Evolutionary conservation across 2,888 invertebrate species (phyloP).

Genomic region (Acanthosepion esculentum): DNA sequence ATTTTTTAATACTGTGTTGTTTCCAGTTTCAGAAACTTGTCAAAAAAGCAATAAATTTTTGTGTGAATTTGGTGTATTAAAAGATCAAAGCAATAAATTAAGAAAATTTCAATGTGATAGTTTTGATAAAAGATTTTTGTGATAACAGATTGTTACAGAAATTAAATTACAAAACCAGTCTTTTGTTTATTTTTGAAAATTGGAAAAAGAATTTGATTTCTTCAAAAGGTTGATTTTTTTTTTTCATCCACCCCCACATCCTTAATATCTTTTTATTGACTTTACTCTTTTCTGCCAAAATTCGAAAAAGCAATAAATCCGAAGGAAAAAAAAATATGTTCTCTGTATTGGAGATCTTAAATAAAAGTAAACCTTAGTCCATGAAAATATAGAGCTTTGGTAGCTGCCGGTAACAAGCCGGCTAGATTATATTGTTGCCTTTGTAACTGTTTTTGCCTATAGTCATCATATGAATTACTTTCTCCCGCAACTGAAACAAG

Average conservation of each 20-base stretch:
- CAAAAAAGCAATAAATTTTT: not conserved
- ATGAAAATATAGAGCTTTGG: not conserved
- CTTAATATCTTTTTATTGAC: conserved; percentile 5
- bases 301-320: not conserved
- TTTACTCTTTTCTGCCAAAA: conserved; percentile 33
- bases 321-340: not conserved
- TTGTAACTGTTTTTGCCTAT: not conserved
- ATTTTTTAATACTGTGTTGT: not conserved
- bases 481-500: not conserved
- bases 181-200: conserved; percentile 4
- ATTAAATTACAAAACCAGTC: not conserved
- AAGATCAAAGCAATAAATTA: conserved; percentile 33
- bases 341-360: not conserved
- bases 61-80: not conserved
- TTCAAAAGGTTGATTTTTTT: conserved; percentile 10
- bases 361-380: not conserved
- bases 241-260: not conserved
- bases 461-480: not conserved
- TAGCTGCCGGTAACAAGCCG: not conserved
- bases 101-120: not conserved
- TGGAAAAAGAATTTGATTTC: not conserved
- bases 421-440: not conserved
- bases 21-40: not conserved
- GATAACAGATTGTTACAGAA: not conserved
- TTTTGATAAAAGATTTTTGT: not conserved